Evolutionary conservation across 1,140 invertebrate genomes (phyloP), one percentile per base, ranked within the genome.

Genomic region (Pseudomyrmex sp.): DNA sequence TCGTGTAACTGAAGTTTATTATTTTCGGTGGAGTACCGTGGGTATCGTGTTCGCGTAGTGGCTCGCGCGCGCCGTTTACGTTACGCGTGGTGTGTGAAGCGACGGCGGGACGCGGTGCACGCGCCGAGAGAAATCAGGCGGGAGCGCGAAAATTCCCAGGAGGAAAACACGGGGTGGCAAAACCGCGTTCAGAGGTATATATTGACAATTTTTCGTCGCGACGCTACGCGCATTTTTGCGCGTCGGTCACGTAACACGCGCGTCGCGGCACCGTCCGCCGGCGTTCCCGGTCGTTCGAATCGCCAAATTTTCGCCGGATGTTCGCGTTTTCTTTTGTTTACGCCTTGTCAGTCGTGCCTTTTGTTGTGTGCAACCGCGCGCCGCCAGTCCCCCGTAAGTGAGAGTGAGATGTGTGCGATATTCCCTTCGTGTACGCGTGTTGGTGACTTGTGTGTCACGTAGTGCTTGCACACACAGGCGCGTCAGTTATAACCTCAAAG

Each of bases 291-390:
- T 52, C 8, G 44, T 26, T 23, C 68, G 48, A 52, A 80, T 15
- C 13, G 35, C 65, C 73, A 69, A 80, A 83, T 88, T 82, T 86
- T 65, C 62, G 10, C 46, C 82, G 63, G 52, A 84, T 84, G 61
- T 65, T 68, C 80, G 88, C 79, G 85, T 91, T 91, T 91, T 92
- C 93, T 93, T 93, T 93, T 93, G 93, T 93, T 93, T 93, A 93
- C 93, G 91, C 91, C 93, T 93, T 93, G 92, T 93, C 93, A 93
- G 91, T 92, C 89, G 90, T 85, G 89, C 90, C 72, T 92, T 92
- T 91, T 92, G 91, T 92, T 92, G 92, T 92, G 90, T 91, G 89
- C 86, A 90, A 88, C 87, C 90, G 92, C 91, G 92, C 91, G 92
- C 91, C 88, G 89, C 90, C 89, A 88, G 72, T 82, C 83, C 75